A percentile compares a stretch with the other conserved stretches of the same genome.
phyloP scores from a whole-genome alignment of 1,140 invertebrate genomes.

The Anoplophora glabripennis region DNA sequence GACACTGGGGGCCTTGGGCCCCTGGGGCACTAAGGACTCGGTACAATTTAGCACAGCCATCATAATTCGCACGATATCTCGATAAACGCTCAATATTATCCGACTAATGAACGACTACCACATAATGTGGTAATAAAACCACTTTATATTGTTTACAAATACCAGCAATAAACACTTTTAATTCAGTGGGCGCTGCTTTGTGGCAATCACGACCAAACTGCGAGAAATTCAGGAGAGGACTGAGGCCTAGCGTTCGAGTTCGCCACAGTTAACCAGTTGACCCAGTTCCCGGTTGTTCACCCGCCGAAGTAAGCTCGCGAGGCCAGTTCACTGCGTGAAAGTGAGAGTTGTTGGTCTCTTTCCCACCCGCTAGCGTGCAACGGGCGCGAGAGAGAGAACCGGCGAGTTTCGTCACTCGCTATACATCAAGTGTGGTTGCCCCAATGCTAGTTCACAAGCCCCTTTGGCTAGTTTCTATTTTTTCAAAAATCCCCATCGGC shows the following conservation, averaged over 20 bases:
- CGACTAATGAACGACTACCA: background rate
- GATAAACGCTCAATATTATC: background rate
- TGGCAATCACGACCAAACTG: slow-evolving; percentile 5
- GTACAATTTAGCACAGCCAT: slow-evolving; percentile 46
- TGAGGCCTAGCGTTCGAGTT: slow-evolving; percentile 50
- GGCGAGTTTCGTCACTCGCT: slow-evolving; percentile 35
- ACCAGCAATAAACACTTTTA: background rate
- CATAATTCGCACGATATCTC: slow-evolving; percentile 26
- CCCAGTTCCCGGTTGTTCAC: slow-evolving; percentile 65
- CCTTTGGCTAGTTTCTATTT: background rate
- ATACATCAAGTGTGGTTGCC: slow-evolving; percentile 13
- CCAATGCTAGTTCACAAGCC: slow-evolving; percentile 9
- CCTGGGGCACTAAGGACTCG: slow-evolving; percentile 33
- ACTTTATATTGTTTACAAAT: background rate
- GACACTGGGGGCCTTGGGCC: slow-evolving; percentile 16
- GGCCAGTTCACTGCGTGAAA: slow-evolving; percentile 56
- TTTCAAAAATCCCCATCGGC: background rate
- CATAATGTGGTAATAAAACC: background rate
- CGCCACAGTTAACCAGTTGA: slow-evolving; percentile 60
- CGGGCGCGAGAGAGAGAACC: slow-evolving; percentile 24
- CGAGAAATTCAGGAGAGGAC: slow-evolving; percentile 41
- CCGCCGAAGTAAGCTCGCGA: slow-evolving; percentile 49
- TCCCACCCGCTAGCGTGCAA: slow-evolving; percentile 16
- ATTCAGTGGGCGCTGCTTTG: background rate
- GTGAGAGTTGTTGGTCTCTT: slow-evolving; percentile 55